These are phyloP conservation scores for Boleophthalmus pectinirostris DNA, from an alignment of 2,113 vertebrate genomes.

Conservation along the genomic window DNA sequence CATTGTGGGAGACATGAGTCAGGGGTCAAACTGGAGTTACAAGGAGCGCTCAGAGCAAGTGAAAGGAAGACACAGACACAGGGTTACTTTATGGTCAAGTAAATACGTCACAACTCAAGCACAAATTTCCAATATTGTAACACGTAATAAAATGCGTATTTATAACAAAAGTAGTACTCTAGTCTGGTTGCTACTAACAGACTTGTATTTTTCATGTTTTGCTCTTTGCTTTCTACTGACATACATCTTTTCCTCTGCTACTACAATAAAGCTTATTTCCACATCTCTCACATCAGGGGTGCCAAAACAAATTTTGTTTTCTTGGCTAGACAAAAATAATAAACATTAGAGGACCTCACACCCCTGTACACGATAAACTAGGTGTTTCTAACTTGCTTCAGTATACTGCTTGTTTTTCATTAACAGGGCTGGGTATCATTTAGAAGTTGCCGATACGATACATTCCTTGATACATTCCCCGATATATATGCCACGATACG, in stretches of 20 bases:
- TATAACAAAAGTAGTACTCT: not conserved
- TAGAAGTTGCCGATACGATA: no score
- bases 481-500: no score
- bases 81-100: constrained; percentile 28
- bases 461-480: no score
- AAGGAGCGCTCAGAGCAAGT: constrained; percentile 36
- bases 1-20: constrained; percentile 73
- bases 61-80: constrained; percentile 25
- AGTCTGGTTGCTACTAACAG: not conserved
- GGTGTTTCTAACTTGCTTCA: no score
- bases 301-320: no score
- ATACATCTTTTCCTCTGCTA: not conserved
- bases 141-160: not conserved
- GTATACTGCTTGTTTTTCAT: no score
- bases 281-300: no score
- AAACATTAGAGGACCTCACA: no score
- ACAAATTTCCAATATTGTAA: not conserved
- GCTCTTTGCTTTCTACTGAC: not conserved
- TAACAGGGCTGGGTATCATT: no score
- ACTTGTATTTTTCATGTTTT: not conserved
- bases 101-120: constrained; percentile 25
- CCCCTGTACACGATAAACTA: no score
- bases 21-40: constrained; percentile 64
- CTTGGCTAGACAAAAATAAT: no score
- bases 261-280: no score